Evolutionary conservation across 2,888 invertebrate species (phyloP).

Genomic region (Poecilus cupreus): DNA sequence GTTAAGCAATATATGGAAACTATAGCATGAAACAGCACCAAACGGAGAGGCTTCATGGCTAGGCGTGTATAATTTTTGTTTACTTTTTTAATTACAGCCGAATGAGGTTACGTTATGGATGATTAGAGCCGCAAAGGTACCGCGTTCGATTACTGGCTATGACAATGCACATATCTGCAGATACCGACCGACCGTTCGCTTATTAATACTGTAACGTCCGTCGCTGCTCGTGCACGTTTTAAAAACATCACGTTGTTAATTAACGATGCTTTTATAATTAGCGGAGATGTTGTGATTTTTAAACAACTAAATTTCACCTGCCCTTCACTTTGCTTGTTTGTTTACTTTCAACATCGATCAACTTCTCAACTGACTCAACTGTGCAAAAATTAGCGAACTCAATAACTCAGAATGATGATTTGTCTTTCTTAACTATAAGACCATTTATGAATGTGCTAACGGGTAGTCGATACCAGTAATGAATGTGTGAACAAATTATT

Average conservation of each 20-base stretch:
- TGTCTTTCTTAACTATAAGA: neutral
- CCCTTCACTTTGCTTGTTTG: constrained; percentile 49
- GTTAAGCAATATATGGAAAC: constrained; percentile 45
- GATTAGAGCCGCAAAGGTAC: constrained; percentile 63
- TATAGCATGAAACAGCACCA: constrained; percentile 36
- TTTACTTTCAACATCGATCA: constrained; percentile 48
- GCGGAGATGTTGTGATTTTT: constrained; percentile 52
- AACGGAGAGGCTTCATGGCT: constrained; percentile 33
- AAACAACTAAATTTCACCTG: constrained; percentile 49
- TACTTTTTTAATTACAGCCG: constrained; percentile 66
- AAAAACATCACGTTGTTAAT: constrained; percentile 57
- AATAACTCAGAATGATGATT: constrained; percentile 14
- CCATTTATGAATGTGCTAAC: neutral
- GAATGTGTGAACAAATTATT: neutral
- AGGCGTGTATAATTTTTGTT: constrained; percentile 64
- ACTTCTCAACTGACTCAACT: constrained; percentile 20
- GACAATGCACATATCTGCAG: constrained; percentile 65
- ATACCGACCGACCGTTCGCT: constrained; percentile 39
- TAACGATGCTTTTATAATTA: constrained; percentile 58
- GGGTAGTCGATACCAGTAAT: neutral
- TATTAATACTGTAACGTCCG: constrained; percentile 56
- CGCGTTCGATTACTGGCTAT: constrained; percentile 67
- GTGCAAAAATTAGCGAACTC: constrained; percentile 13
- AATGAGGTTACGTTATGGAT: constrained; percentile 64
- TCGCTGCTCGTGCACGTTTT: constrained; percentile 10